Conservation (phyloP, 2,797 vertebrate genomes). For the Bryconaethiops microstoma region DNA sequence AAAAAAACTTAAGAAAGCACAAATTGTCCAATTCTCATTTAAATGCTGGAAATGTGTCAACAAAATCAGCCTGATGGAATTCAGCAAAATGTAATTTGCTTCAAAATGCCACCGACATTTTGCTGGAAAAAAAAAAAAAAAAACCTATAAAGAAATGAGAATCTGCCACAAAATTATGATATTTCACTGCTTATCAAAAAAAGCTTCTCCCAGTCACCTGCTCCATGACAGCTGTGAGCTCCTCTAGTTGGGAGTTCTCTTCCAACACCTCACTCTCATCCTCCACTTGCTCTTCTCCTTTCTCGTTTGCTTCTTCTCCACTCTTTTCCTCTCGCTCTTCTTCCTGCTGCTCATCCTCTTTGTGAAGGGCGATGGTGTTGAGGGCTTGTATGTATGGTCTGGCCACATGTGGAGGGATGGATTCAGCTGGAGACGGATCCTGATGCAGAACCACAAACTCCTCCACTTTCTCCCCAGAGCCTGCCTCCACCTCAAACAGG, state of each 20-base stretch:
- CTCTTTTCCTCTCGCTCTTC: constrained; percentile 52
- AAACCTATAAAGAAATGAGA: no score
- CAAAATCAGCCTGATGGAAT: neutral
- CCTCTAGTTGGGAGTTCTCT: constrained; percentile 82
- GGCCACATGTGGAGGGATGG: constrained; percentile 92
- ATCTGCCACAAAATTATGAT: no score
- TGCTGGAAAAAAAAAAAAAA: no score
- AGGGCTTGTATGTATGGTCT: constrained; percentile 96
- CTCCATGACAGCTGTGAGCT: constrained; percentile 87
- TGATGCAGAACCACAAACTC: constrained; percentile 97
- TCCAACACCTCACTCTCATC: constrained; percentile 63
- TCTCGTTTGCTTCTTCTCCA: constrained; percentile 22
- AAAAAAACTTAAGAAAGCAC: neutral
- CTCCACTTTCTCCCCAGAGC: constrained; percentile 93
- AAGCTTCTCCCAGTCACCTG: constrained; percentile 76
- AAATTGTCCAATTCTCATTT: neutral
- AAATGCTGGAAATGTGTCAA: neutral
- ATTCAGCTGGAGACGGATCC: constrained; percentile 91
- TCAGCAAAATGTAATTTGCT: no score
- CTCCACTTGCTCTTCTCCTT: constrained; percentile 58
- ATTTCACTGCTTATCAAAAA: neutral
- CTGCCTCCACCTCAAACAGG: constrained; percentile 94
- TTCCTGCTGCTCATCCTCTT: constrained; percentile 28
- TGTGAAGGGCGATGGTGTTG: constrained; percentile 81
- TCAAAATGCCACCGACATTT: no score